These are phyloP conservation scores for Malurus alboscapulatus DNA, from an alignment of 2,113 vertebrate genomes.

Conservation along the genomic window DNA sequence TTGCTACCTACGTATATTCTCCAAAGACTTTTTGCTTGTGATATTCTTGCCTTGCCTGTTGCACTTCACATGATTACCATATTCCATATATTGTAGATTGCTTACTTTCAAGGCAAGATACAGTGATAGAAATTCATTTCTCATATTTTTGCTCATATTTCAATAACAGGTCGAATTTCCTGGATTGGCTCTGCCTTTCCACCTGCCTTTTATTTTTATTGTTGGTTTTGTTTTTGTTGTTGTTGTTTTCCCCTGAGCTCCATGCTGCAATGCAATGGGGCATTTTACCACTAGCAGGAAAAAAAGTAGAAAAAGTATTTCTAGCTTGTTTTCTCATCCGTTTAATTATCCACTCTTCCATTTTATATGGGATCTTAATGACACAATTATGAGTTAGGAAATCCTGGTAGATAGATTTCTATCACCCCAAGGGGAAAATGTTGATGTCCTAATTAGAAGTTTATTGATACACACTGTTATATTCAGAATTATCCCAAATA, in stretches of 20 bases:
- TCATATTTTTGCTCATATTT: not conserved
- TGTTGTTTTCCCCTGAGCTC: not conserved
- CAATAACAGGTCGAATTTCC: not conserved
- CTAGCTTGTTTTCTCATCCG: not conserved
- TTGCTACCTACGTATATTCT: not conserved
- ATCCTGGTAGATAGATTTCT: not conserved
- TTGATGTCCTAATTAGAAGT: conserved; percentile 23
- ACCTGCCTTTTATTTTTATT: not conserved
- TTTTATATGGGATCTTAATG: not conserved
- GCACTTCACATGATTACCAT: not conserved
- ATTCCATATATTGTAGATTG: not conserved
- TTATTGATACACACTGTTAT: not conserved
- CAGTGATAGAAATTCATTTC: not conserved
- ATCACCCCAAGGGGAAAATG: not conserved
- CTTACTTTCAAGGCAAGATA: not conserved
- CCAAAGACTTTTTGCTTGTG: not conserved
- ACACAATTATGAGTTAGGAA: not conserved
- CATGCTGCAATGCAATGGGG: not conserved
- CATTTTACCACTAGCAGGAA: not conserved
- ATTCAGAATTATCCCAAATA: conserved; percentile 27
- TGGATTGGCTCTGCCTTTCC: not conserved
- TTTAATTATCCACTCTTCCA: not conserved
- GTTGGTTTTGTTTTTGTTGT: not conserved
- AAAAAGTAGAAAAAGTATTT: not conserved
- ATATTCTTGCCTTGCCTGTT: not conserved